Evolutionary conservation across 2,888 invertebrate genomes (phyloP), one percentile per base, ranked within the genome.

Genomic region (Parascotia fuliginaria): DNA sequence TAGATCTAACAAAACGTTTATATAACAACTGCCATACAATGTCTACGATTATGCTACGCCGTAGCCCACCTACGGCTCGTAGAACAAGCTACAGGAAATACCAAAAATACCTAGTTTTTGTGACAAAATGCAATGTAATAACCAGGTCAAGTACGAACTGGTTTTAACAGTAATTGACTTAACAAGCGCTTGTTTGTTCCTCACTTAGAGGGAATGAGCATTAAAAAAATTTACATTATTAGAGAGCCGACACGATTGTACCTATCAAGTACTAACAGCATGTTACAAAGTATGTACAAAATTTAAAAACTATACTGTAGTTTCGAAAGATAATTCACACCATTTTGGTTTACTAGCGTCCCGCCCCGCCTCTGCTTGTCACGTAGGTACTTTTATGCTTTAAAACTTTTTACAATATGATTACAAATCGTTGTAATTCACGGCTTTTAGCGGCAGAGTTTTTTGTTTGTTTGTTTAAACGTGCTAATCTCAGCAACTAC

Each of bases 111-210:
- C 34, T 27, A 2, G 13, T 50, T 33, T 61, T 55, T 65, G 29
- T 64, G 53, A 60, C 60, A 52, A 55, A 51, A 50, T 4, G 15
- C 37, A 9, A 33, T 33, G 44, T 44, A 37, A 39, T 37, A 69
- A 60, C 48, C 44, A 40, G 70, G 70, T 67, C 70, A 70, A 69
- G 67, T 53, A 67, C 57, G 60, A 57, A 55, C 15, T 40, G 38
- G 14, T 37, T 60, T 55, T 51, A 59, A 46, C 48, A n/a, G 31
- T 67, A 67, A 61, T 60, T 63, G 57, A 54, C 32, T 42, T 55
- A 65, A 66, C 54, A 42, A 62, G 53, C 56, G 50, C 52, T 61
- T 62, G 57, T 67, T 67, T 62, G 58, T 69, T 61, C 41, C 55
- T 55, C 42, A 64, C 50, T 63, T 31, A 39, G 29, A 11, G 27